Evolutionary conservation across 2,888 invertebrate genomes (phyloP), one percentile per base, ranked within the genome.

Genomic region (Euplagia quadripunctaria): DNA sequence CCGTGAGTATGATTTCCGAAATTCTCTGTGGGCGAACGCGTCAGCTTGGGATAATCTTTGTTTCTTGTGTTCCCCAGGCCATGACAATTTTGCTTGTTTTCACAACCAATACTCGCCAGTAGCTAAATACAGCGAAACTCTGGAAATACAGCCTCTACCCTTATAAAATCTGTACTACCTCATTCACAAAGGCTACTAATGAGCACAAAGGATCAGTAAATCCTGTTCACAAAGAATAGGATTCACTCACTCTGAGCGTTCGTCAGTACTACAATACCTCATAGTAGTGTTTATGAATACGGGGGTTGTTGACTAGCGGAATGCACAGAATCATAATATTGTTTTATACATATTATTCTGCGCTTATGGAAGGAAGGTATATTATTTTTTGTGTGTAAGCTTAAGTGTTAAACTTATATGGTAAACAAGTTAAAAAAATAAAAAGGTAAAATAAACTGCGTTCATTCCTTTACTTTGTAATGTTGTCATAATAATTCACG

Each of bases 251-350:
- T 61, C 11, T 58, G 20, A n/a, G 12, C 58, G 11, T 58, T 20
- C 11, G 58, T 20, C 20, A 9, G 20, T 4, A 20, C 1, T 52
- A 31, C 31, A n/a, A 52, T 17, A 52, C n/a, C 52, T n/a, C 55
- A n/a, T 55, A 55, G n/a, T 55, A 55, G n/a, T 55, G n/a, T 55
- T 55, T 55, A 55, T 55, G n/a, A 55, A 55, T 20, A 20, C 55
- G 4, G 55, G 55, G 1, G 4, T n/a, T 20, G n/a, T 58, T 58
- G 58, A 20, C 58, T 31, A 61, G 31, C 20, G 12, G 31, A 61
- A 61, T 12, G 58, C 20, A 14, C 4, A 61, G 20, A 31, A 61
- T 31, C 31, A 61, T 20, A 12, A n/a, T n/a, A 6, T 8, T n/a
- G 12, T 31, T 5, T 12, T 8, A 8, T 31, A 20, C 5, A 46